A percentile compares a stretch with the other conserved stretches of the same genome.
Conservation (phyloP, 2,113 vertebrate genomes). For the Apteryx owenii region DNA sequence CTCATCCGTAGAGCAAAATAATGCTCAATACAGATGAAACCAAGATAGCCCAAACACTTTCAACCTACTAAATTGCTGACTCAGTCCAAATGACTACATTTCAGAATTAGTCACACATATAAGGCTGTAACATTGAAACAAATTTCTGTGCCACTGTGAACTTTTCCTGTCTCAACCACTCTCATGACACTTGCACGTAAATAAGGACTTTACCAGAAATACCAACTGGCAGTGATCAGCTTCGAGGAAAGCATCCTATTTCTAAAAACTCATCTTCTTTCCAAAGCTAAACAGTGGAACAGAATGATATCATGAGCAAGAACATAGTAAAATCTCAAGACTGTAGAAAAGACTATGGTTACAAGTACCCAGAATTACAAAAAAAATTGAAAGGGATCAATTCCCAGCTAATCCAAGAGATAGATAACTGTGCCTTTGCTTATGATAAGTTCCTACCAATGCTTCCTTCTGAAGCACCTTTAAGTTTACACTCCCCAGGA, state of each 20-base stretch:
- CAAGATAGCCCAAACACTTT: not conserved
- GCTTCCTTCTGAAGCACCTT: not conserved
- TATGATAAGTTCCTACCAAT: not conserved
- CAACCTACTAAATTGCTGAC: not conserved
- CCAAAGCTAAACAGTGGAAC: not conserved
- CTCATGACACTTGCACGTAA: not conserved
- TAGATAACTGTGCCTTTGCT: not conserved
- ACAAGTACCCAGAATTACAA: not conserved
- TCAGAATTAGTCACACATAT: constrained; percentile 1
- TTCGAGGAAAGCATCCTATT: not conserved
- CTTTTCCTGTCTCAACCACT: not conserved
- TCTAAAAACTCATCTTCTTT: not conserved
- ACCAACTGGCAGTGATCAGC: not conserved
- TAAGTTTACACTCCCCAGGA: not conserved
- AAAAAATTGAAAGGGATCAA: not conserved
- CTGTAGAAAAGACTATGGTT: not conserved
- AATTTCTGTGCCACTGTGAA: not conserved
- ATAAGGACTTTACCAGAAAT: not conserved
- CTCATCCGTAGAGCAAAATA: not conserved
- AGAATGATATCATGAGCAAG: fast-evolving
- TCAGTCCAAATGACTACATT: not conserved
- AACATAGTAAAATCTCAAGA: not conserved
- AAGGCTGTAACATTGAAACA: not conserved
- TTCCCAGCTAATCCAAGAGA: not conserved
- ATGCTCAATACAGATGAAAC: not conserved